These are phyloP conservation scores for Eciton burchellii DNA, from an alignment of 1,140 invertebrate species.

Conservation along the genomic window DNA sequence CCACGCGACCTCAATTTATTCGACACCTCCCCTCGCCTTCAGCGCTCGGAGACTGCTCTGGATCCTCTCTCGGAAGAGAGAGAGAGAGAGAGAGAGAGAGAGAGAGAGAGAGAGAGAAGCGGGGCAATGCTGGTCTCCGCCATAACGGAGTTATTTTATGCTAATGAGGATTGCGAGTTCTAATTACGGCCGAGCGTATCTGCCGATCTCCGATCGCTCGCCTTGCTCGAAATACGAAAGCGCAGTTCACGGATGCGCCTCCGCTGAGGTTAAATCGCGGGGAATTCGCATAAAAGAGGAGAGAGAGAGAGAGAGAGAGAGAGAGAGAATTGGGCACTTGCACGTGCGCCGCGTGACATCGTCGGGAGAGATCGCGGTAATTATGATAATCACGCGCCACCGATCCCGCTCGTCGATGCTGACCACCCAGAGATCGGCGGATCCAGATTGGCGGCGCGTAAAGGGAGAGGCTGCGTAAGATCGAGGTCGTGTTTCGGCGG, in stretches of 20 bases:
- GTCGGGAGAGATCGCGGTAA: background rate
- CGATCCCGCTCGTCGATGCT: slow-evolving; percentile 7
- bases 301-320: no score
- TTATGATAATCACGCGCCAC: slow-evolving; percentile 29
- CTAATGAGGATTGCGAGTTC: slow-evolving; percentile 76
- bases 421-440: background rate
- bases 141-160: slow-evolving; percentile 84
- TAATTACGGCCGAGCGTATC: slow-evolving; percentile 76
- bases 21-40: slow-evolving; percentile 84
- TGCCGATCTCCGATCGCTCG: slow-evolving; percentile 18
- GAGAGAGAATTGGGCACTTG: no score
- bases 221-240: slow-evolving; percentile 6
- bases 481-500: background rate
- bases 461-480: slow-evolving; percentile 33
- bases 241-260: no score
- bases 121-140: slow-evolving; percentile 49
- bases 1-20: slow-evolving; percentile 85
- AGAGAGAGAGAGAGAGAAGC: slow-evolving; percentile 16
- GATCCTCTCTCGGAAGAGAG: slow-evolving; percentile 67
- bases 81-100: slow-evolving; percentile 8
- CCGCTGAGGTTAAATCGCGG: slow-evolving; percentile 9
- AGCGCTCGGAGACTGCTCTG: slow-evolving; percentile 80
- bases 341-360: slow-evolving; percentile 9
- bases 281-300: no score
- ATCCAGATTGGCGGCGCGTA: background rate